phyloP scores from a whole-genome alignment of 2,797 vertebrate genomes.

The Chaenodraco wilsoni region DNA sequence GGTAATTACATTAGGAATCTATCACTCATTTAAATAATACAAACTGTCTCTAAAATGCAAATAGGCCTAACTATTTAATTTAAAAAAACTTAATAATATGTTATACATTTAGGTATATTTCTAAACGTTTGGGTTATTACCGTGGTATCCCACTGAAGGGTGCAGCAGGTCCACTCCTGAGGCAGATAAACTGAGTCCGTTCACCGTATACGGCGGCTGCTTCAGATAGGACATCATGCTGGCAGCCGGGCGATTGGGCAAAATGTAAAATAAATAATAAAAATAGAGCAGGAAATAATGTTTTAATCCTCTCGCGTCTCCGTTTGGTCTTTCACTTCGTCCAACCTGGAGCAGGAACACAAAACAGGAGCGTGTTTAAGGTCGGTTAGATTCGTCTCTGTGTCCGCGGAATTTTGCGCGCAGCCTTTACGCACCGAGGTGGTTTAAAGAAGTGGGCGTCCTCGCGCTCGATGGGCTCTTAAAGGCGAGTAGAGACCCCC shows the following conservation, averaged over 20 bases:
- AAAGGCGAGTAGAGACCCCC: constrained; percentile 82
- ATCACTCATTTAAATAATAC: background rate
- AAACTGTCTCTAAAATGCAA: background rate
- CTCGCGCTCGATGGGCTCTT: constrained; percentile 77
- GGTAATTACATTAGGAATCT: too few species aligned
- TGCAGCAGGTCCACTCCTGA: constrained; percentile 96
- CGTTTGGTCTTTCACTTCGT: constrained; percentile 14
- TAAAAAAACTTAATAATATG: too few species aligned
- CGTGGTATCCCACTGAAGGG: constrained; percentile 94
- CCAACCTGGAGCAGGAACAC: constrained; percentile 39
- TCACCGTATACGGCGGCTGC: constrained; percentile 96
- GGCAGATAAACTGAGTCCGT: constrained; percentile 94
- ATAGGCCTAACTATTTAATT: too few species aligned
- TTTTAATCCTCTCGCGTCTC: constrained; percentile 50
- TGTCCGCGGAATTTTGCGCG: constrained; percentile 48
- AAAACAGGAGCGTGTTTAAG: background rate
- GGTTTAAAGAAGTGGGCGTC: constrained; percentile 71
- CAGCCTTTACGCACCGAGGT: constrained; percentile 58
- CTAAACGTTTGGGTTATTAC: constrained; percentile 67
- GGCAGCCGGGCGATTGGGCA: constrained; percentile 76
- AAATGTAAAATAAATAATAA: constrained; percentile 43
- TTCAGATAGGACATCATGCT: constrained; percentile 99
- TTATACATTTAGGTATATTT: background rate
- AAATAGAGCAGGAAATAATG: constrained; percentile 1
- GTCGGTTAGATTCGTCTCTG: constrained; percentile 2